Percentiles rank a stretch among this genome's conserved stretches.
phyloP scores from a whole-genome alignment of 2,888 invertebrate genomes.

The Protonemura montana region DNA sequence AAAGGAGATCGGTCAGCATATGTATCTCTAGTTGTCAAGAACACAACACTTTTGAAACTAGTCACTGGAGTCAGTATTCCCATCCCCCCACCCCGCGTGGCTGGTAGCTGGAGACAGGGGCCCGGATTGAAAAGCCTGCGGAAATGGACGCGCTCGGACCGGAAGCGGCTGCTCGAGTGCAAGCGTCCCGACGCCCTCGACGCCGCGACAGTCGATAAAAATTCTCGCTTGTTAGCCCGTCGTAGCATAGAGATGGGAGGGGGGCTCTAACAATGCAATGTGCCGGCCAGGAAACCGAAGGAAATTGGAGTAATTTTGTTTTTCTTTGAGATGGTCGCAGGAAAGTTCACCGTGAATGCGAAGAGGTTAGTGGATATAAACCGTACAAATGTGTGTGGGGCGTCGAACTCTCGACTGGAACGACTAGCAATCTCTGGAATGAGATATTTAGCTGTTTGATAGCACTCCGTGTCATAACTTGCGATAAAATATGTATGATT shows the following conservation, averaged over 20 bases:
- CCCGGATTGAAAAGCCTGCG: conserved; percentile 36
- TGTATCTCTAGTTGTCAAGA: neutral
- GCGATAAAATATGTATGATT: too few species aligned
- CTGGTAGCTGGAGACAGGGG: conserved; percentile 16
- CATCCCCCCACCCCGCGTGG: neutral
- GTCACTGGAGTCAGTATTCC: neutral
- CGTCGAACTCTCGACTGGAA: too few species aligned
- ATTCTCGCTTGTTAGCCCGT: neutral
- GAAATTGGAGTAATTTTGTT: conserved; percentile 4
- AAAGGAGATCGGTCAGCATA: neutral
- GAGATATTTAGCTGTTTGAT: too few species aligned
- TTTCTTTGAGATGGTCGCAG: neutral
- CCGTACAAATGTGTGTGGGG: too few species aligned
- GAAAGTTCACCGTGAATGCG: too few species aligned
- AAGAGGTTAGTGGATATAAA: too few species aligned
- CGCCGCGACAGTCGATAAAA: neutral
- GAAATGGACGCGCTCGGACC: conserved; percentile 43
- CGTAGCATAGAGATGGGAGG: neutral
- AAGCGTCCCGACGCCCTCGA: neutral
- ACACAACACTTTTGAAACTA: neutral
- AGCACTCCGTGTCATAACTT: too few species aligned
- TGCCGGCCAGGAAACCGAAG: neutral
- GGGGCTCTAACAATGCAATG: neutral
- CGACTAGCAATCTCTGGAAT: too few species aligned
- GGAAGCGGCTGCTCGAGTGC: conserved; percentile 41